Evolutionary conservation across 1,140 invertebrate genomes (phyloP).

Genomic region (Carposina sasakii): DNA sequence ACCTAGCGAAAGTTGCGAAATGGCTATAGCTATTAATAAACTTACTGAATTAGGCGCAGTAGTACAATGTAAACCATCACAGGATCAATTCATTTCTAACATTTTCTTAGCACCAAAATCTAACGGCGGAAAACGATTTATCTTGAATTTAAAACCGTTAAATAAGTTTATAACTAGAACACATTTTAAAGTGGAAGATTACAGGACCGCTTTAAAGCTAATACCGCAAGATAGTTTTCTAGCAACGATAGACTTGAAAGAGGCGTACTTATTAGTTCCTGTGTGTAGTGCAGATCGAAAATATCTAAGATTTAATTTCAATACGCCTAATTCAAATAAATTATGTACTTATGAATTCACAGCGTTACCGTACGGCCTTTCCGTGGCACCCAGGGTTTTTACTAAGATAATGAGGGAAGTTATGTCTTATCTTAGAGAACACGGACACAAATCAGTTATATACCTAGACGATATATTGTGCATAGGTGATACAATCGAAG

Average conservation of each 20-base stretch:
- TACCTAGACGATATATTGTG: conserved; percentile 12
- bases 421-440: conserved; percentile 2
- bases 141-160: neutral
- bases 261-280: conserved; percentile 1
- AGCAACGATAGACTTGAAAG: neutral
- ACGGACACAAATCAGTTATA: neutral
- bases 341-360: conserved; percentile 4
- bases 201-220: neutral
- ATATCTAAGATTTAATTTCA: conserved; percentile 1
- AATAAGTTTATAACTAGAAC: neutral
- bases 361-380: neutral
- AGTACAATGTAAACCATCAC: neutral
- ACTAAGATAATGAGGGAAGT: conserved; percentile 8
- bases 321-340: neutral
- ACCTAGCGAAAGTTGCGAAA: neutral
- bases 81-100: neutral
- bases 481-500: neutral
- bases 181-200: conserved; percentile 1
- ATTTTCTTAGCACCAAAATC: neutral
- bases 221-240: conserved; percentile 2
- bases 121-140: conserved; percentile 2
- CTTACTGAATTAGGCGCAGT: neutral
- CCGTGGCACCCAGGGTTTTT: conserved; percentile 3
- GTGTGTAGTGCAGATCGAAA: neutral
- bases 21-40: neutral